A percentile compares a stretch with the other conserved stretches of the same genome.
These are phyloP conservation scores for Platichthys stellatus DNA, from an alignment of 2,113 vertebrate species.

Conservation along the genomic window DNA sequence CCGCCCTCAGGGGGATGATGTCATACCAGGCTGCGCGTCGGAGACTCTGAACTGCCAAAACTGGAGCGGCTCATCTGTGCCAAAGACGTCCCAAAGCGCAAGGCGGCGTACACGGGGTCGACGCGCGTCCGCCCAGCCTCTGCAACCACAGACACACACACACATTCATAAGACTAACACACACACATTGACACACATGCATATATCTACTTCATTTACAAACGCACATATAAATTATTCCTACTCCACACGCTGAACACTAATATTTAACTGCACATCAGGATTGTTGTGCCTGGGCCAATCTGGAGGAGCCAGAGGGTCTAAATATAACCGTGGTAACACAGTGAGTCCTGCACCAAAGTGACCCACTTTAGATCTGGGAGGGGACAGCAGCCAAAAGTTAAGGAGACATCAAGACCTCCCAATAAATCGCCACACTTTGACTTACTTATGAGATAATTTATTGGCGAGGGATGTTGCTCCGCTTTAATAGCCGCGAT, in stretches of 20 bases:
- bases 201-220: slow-evolving; percentile 8
- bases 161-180: slow-evolving; percentile 47
- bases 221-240: slow-evolving; percentile 13
- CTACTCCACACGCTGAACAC: slow-evolving; percentile 11
- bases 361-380: slow-evolving; percentile 72
- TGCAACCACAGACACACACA: slow-evolving; percentile 66
- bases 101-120: slow-evolving; percentile 90
- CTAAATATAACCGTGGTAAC: slow-evolving; percentile 66
- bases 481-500: slow-evolving; percentile 32
- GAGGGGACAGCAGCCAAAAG: slow-evolving; percentile 46
- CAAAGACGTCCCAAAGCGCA: slow-evolving; percentile 91
- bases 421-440: slow-evolving; percentile 19
- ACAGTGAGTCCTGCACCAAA: slow-evolving; percentile 45
- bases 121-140: slow-evolving; percentile 76
- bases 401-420: slow-evolving; percentile 56
- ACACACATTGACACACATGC: slow-evolving; percentile 13
- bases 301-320: slow-evolving; percentile 47
- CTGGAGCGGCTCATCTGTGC: slow-evolving; percentile 90
- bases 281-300: slow-evolving; percentile 31
- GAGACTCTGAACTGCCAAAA: slow-evolving; percentile 91
- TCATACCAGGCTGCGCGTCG: slow-evolving; percentile 89
- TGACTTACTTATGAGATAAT: slow-evolving; percentile 36
- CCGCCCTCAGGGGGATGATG: slow-evolving; percentile 19
- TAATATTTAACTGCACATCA: neutral
- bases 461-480: slow-evolving; percentile 34